Evolutionary conservation across 2,888 invertebrate genomes (phyloP).

Genomic region (Eretmocerus hayati): DNA sequence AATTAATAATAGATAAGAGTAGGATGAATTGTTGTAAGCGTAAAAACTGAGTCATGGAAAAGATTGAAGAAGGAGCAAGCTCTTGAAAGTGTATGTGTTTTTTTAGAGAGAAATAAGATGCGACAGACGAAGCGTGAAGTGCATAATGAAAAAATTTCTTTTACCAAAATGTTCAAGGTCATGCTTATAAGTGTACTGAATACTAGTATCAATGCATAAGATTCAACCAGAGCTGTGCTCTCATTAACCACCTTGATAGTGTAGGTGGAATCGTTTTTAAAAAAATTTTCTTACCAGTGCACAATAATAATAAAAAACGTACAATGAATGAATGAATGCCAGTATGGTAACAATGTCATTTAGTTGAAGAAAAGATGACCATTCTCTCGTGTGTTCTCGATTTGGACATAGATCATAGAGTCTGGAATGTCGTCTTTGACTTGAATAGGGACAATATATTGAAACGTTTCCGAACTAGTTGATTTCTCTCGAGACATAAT

Average conservation of each 20-base stretch:
- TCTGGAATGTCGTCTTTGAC: no score
- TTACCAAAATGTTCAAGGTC: conserved; percentile 46
- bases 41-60: conserved; percentile 25
- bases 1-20: conserved; percentile 28
- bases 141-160: conserved; percentile 42
- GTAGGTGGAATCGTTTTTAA: conserved; percentile 45
- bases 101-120: conserved; percentile 34
- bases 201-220: conserved; percentile 45
- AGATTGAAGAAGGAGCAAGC: conserved; percentile 21
- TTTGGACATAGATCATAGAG: conserved; percentile 14
- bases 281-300: conserved; percentile 46
- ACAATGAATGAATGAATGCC: conserved; percentile 28
- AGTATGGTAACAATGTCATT: conserved; percentile 26
- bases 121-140: conserved; percentile 34
- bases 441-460: no score
- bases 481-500: no score
- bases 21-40: conserved; percentile 25
- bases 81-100: conserved; percentile 33
- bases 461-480: no score
- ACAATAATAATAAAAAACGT: conserved; percentile 38
- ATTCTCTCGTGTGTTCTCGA: conserved; percentile 35
- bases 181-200: conserved; percentile 46
- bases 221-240: conserved; percentile 47
- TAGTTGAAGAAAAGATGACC: conserved; percentile 18
- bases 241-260: conserved; percentile 39